Evolutionary conservation across 2,888 invertebrate species (phyloP).

Genomic region (Aphodius granarius): DNA sequence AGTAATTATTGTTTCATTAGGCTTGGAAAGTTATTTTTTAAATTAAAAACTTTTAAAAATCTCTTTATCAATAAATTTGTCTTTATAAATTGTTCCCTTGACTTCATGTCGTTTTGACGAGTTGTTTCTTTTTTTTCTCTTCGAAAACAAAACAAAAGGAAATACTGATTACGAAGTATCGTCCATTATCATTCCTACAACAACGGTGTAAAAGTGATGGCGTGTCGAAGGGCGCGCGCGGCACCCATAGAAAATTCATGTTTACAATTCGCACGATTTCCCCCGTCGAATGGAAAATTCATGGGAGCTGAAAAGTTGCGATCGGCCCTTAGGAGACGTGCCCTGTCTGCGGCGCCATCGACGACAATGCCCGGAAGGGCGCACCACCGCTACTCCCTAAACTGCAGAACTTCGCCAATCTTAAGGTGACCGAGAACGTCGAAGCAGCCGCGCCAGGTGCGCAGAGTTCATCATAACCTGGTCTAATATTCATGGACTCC

Average conservation of each 20-base stretch:
- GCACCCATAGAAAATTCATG: conserved; percentile 7
- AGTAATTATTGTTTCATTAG: no score
- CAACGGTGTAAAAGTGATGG: neutral
- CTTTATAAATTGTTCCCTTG: no score
- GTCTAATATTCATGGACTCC: conserved; percentile 44
- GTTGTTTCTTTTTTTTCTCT: no score
- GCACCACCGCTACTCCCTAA: neutral
- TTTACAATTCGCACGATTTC: neutral
- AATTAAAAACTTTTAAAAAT: no score
- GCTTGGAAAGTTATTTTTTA: no score
- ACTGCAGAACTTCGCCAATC: conserved; percentile 6
- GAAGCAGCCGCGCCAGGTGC: conserved; percentile 23
- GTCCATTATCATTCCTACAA: neutral
- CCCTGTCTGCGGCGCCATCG: neutral
- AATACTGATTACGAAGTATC: neutral
- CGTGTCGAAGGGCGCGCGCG: neutral
- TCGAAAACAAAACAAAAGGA: no score
- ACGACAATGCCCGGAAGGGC: neutral
- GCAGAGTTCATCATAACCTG: conserved; percentile 38
- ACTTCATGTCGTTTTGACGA: no score
- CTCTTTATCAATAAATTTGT: no score
- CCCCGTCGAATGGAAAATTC: conserved; percentile 11
- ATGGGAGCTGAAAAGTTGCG: neutral
- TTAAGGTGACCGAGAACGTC: neutral
- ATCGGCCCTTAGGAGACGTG: neutral